Evolutionary conservation across 2,888 invertebrate genomes (phyloP).

Genomic region (Cosmorhoe ocellata): DNA sequence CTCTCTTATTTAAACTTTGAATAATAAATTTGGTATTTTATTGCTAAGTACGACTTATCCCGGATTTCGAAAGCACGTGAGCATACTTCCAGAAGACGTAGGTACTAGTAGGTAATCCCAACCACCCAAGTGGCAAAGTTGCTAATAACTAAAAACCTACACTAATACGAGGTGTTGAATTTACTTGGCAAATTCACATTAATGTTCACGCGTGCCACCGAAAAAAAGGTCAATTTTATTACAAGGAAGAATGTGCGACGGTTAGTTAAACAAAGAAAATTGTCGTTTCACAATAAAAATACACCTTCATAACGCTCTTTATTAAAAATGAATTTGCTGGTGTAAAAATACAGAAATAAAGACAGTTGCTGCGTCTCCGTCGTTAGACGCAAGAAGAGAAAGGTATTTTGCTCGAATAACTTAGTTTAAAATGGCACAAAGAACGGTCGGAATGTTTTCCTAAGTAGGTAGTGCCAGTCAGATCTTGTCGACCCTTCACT

Average conservation of each 20-base stretch:
- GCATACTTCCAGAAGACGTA: slow-evolving; percentile 41
- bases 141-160: slow-evolving; percentile 62
- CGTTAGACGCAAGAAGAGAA: too few relatives aligned
- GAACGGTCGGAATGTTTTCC: slow-evolving; percentile 32
- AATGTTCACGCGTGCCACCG: slow-evolving; percentile 51
- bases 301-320: slow-evolving; percentile 52
- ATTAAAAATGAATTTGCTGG: slow-evolving; percentile 43
- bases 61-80: slow-evolving; percentile 48
- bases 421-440: slow-evolving; percentile 38
- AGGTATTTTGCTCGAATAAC: slow-evolving; percentile 45
- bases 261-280: slow-evolving; percentile 73
- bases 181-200: slow-evolving; percentile 72
- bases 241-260: slow-evolving; percentile 55
- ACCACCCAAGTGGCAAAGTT: slow-evolving; percentile 46
- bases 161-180: slow-evolving; percentile 57
- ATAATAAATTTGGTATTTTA: slow-evolving; percentile 46
- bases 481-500: neutral
- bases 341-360: slow-evolving; percentile 37
- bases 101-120: slow-evolving; percentile 38
- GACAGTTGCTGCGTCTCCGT: slow-evolving; percentile 32
- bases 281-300: slow-evolving; percentile 62
- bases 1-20: slow-evolving; percentile 20
- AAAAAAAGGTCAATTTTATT: slow-evolving; percentile 66
- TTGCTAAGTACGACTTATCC: slow-evolving; percentile 49
- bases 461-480: slow-evolving; percentile 15